phyloP scores from a whole-genome alignment of 2,888 invertebrate genomes.

The Pocota personata region DNA sequence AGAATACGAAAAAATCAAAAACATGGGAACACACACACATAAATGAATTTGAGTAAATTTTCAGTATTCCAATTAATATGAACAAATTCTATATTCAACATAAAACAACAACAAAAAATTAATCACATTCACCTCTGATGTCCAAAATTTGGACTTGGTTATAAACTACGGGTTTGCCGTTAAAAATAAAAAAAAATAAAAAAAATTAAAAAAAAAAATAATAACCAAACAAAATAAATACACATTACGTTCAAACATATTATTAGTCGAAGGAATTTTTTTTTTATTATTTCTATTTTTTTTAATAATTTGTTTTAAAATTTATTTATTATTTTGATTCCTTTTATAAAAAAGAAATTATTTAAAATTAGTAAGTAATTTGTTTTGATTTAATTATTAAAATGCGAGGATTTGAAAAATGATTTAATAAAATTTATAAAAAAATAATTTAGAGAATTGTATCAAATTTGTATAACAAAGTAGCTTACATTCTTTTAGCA shows the following conservation, averaged over 20 bases:
- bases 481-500: slow-evolving; percentile 43
- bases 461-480: slow-evolving; percentile 51
- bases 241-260: slow-evolving; percentile 74
- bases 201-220: slow-evolving; percentile 76
- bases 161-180: slow-evolving; percentile 81
- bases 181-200: slow-evolving; percentile 66
- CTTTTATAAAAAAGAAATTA: slow-evolving; percentile 44
- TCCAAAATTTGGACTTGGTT: slow-evolving; percentile 83
- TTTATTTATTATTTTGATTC: slow-evolving; percentile 20
- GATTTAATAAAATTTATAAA: slow-evolving; percentile 42
- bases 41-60: slow-evolving; percentile 54
- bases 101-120: slow-evolving; percentile 38
- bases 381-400: slow-evolving; percentile 38
- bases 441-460: slow-evolving; percentile 43
- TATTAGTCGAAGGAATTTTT: slow-evolving; percentile 74
- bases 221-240: slow-evolving; percentile 63
- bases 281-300: slow-evolving; percentile 38
- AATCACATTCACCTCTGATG: slow-evolving; percentile 82
- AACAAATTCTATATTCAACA: slow-evolving; percentile 57
- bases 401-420: slow-evolving; percentile 51
- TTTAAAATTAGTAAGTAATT: slow-evolving; percentile 41
- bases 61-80: slow-evolving; percentile 57
- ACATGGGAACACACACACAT: slow-evolving; percentile 68
- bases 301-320: slow-evolving; percentile 16
- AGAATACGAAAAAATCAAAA: slow-evolving; percentile 30